Conservation (phyloP, 92 coral and sea anemone species). For the Paramuricea clavata region DNA sequence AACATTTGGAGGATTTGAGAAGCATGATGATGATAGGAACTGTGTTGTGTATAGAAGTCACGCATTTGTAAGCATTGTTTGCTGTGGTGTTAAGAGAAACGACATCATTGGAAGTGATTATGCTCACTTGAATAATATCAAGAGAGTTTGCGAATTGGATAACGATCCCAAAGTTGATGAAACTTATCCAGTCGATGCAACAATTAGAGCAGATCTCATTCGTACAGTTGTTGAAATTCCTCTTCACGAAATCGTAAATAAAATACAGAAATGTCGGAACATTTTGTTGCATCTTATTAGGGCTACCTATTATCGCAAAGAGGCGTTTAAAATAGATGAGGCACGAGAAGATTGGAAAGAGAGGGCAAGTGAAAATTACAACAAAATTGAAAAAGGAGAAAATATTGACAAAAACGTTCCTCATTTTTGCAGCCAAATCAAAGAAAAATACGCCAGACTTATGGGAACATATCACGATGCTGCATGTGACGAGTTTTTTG, state of each 20-base stretch:
- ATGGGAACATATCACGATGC: conserved; percentile 33
- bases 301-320: conserved; percentile 20
- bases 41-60: neutral
- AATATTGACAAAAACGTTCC: neutral
- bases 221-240: neutral
- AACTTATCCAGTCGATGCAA: neutral
- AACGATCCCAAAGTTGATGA: neutral
- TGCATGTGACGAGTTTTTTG: conserved; percentile 49
- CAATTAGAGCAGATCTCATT: neutral
- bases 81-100: conserved; percentile 5
- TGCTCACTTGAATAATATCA: conserved; percentile 35
- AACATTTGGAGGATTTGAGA: neutral
- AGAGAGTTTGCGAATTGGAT: conserved; percentile 11
- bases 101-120: conserved; percentile 43
- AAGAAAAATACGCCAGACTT: conserved; percentile 33
- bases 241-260: neutral
- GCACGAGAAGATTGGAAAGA: conserved; percentile 43
- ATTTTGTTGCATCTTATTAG: conserved; percentile 1
- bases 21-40: neutral
- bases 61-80: neutral
- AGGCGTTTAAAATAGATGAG: conserved; percentile 28
- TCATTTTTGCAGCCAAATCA: conserved; percentile 17
- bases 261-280: neutral
- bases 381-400: neutral
- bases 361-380: conserved; percentile 9